Percentiles rank a stretch among this genome's conserved stretches.
phyloP scores from a whole-genome alignment of 2,888 invertebrate species.

The Polydrusus pterygomalis region DNA sequence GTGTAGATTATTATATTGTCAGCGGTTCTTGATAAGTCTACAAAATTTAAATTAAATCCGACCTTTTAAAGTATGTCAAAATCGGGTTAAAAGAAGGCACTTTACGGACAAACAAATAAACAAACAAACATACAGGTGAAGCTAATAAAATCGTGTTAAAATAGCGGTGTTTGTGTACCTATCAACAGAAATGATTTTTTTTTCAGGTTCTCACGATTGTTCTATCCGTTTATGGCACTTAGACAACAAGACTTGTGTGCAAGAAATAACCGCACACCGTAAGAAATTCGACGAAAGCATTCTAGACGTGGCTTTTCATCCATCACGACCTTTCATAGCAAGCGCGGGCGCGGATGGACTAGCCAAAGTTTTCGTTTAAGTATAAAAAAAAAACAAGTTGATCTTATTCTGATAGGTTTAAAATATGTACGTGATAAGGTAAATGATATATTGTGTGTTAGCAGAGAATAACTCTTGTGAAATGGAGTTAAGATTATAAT shows the following conservation, averaged over 20 bases:
- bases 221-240: slow-evolving; percentile 99
- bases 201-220: slow-evolving; percentile 87
- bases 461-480: neutral
- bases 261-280: slow-evolving; percentile 99
- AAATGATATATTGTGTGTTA: slow-evolving; percentile 38
- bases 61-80: too few relatives aligned
- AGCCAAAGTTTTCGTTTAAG: slow-evolving; percentile 97
- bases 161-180: too few relatives aligned
- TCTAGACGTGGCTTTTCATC: slow-evolving; percentile 99
- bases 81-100: too few relatives aligned
- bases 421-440: slow-evolving; percentile 17
- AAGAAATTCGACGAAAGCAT: slow-evolving; percentile 99
- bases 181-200: too few relatives aligned
- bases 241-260: slow-evolving; percentile 99
- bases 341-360: slow-evolving; percentile 99
- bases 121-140: too few relatives aligned
- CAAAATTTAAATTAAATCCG: too few relatives aligned
- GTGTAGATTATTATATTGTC: too few relatives aligned
- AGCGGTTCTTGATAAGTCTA: too few relatives aligned
- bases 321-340: slow-evolving; percentile 97
- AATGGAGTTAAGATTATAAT: too few relatives aligned
- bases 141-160: too few relatives aligned
- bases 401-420: slow-evolving; percentile 24
- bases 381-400: slow-evolving; percentile 24
- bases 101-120: too few relatives aligned